Evolutionary conservation across 2,797 vertebrate genomes (phyloP), one percentile per base, ranked within the genome.

Genomic region (Tragelaphus oryx): DNA sequence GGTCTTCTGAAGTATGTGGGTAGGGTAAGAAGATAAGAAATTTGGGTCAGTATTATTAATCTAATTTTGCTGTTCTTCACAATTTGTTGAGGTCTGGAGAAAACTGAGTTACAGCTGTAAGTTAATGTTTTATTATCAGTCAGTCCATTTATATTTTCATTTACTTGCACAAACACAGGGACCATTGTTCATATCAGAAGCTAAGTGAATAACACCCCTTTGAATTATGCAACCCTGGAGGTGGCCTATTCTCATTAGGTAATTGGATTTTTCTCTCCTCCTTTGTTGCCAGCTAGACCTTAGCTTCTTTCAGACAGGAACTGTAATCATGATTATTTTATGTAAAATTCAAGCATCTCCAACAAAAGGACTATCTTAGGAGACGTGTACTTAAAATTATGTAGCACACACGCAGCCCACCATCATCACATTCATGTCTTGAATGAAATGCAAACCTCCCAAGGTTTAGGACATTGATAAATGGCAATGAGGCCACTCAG

Each of bases 381-480:
- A 87, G 62, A 82, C 33, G 2, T 41, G 2, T 81, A 48, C 82
- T 94, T 84, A 62, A 92, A 94, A 91, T 90, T 85, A 91, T 88
- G 13, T 59, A 65, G 41, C 82, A 86, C 79, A 44, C 62, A 79
- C 79, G 59, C n/a, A 84, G 8, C 24, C 54, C 22, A 11, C 62
- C 57, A 74, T 44, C 75, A 26, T 75, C n/a, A 78, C 26, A 79
- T 89, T 68, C 91, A 86, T 44, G 74, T 30, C 62, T 89, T 65
- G 18, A 96, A 89, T 87, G 28, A 92, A 90, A 89, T 91, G 13
- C 65, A 91, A 89, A n/a, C 41, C 14, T 84, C 50, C 26, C 28
- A 85, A 93, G 41, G 33, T 91, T 85, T 84, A 79, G 30, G 33
- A 76, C 87, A 16, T 76, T 14, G 37, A 57, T 60, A 95, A 59